Percentiles rank a stretch among this genome's conserved stretches.
Conservation (phyloP, 2,888 invertebrate genomes). For the Cyclophora punctaria region DNA sequence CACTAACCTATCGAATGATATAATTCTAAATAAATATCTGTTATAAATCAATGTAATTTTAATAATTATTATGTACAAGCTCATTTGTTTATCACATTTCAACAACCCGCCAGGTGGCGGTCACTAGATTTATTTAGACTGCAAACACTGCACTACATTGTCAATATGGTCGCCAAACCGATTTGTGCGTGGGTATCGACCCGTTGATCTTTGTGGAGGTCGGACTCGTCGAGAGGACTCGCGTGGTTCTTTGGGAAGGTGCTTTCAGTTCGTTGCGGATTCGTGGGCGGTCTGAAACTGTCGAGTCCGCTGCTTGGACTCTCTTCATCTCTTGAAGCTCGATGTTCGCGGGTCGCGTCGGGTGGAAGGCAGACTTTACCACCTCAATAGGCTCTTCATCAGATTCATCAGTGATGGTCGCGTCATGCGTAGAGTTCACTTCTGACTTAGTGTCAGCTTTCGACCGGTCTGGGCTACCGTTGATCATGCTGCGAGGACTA, state of each 20-base stretch:
- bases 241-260: constrained; percentile 70
- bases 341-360: constrained; percentile 76
- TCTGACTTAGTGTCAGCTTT: constrained; percentile 75
- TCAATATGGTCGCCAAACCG: constrained; percentile 85
- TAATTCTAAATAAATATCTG: constrained; percentile 52
- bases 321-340: constrained; percentile 71
- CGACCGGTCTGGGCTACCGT: constrained; percentile 64
- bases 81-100: constrained; percentile 72
- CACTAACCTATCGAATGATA: constrained; percentile 31
- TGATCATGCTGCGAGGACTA: constrained; percentile 64
- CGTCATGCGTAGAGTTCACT: constrained; percentile 78
- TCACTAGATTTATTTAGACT: constrained; percentile 25
- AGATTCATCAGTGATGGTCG: constrained; percentile 77
- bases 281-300: constrained; percentile 68
- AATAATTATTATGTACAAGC: constrained; percentile 68
- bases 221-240: constrained; percentile 59
- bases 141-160: constrained; percentile 25
- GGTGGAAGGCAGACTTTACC: constrained; percentile 83
- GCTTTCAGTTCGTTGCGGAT: constrained; percentile 76
- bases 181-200: constrained; percentile 75
- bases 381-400: constrained; percentile 85
- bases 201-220: constrained; percentile 77
- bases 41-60: constrained; percentile 45
- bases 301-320: constrained; percentile 76
- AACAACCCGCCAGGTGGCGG: constrained; percentile 40